phyloP scores from a whole-genome alignment of 1,140 invertebrate genomes.

The Nylanderia fulva region DNA sequence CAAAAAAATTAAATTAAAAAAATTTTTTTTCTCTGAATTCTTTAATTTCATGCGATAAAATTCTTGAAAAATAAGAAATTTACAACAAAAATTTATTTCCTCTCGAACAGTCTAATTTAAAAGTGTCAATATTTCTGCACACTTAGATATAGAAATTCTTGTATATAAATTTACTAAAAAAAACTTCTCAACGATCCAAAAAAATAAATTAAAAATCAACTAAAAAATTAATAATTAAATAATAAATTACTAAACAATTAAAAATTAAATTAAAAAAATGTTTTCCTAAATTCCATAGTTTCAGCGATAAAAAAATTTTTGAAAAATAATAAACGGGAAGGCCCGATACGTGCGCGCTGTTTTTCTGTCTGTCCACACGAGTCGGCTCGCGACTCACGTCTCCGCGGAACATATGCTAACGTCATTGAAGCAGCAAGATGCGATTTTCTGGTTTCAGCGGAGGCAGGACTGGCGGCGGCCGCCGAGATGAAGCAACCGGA shows the following conservation, averaged over 20 bases:
- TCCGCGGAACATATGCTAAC: neutral
- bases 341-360: no score
- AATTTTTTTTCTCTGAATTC: no score
- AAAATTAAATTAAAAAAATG: no score
- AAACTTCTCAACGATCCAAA: neutral
- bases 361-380: conserved; percentile 27
- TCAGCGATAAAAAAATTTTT: no score
- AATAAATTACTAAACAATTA: no score
- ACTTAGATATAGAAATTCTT: neutral
- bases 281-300: no score
- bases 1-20: no score
- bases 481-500: conserved; percentile 88
- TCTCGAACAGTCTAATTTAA: neutral
- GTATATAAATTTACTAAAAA: neutral
- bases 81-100: neutral
- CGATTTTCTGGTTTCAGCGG: conserved; percentile 84
- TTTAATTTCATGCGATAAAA: no score
- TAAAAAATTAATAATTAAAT: no score
- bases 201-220: no score
- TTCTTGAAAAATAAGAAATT: no score
- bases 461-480: conserved; percentile 87
- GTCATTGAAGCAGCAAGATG: conserved; percentile 35
- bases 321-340: no score
- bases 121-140: neutral
- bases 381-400: conserved; percentile 1